Base-by-base conservation (phyloP, 2,113 vertebrate species). In the Seriola dumerili region DNA sequence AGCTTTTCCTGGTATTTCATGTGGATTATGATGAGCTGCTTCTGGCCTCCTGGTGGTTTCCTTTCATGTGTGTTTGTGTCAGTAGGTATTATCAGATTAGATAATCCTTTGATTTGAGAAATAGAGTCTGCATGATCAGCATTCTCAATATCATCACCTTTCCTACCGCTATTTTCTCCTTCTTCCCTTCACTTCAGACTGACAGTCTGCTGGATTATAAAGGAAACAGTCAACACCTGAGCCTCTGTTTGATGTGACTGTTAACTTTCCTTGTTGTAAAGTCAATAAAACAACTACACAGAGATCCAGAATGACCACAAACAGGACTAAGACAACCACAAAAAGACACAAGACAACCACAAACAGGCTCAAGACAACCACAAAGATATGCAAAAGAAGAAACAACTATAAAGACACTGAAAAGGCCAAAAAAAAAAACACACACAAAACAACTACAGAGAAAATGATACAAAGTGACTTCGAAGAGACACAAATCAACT, bases 41-140 rank as follows among this genome's bases (percentile, higher is more conserved):
- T 85, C 65, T 89, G 81, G 80, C 85, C 81, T 72, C 68, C 70
- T 29, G 21, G 3, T 61, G 48, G 32, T 76, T 83, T 80, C 64
- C 58, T 44, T 83, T 80, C 66, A 66, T 75, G 62, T 72, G 54
- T 84, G 72, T 85, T 83, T 66, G 36, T 86, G 79, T 89, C 84
- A 84, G 6, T 59, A 62, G 63, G 84, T 81, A 91, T 92, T 83
- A 89, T 92, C 87, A 85, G 67, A 89, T 86, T 77, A 90, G 86
- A 91, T 86, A 83, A 83, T 80, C 89, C 89, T 89, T 80, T 84
- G 86, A 90, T 91, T 91, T 81, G 42, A 76, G 50, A 80, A 86
- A 85, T n/a, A 70, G 57, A 68, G 46, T 57, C 81, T 83, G 89
- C 76, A 25, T 71, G 63, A 93, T 91, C 89, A 87, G 87, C 92